Conservation (phyloP, 2,113 vertebrate species). For the Ammodytes marinus region DNA sequence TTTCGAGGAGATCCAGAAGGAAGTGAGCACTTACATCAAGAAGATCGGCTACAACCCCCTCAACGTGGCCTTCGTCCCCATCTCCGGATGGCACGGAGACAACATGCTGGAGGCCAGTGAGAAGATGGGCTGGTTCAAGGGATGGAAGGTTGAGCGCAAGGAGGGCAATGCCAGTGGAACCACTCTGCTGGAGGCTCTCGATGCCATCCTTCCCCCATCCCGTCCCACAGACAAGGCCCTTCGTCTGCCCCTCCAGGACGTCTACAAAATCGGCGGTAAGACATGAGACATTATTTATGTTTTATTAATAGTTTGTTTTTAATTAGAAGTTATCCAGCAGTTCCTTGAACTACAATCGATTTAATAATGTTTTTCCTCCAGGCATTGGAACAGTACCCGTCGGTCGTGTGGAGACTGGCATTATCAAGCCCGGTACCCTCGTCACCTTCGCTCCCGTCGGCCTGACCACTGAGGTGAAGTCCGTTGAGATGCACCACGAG, state of each 20-base stretch:
- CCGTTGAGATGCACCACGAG: slow-evolving; percentile 89
- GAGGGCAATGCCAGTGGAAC: slow-evolving; percentile 78
- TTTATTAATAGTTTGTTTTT: neutral
- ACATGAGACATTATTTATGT: neutral
- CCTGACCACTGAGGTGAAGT: slow-evolving; percentile 88
- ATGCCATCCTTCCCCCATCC: slow-evolving; percentile 81
- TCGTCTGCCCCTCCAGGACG: slow-evolving; percentile 87
- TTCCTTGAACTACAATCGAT: neutral
- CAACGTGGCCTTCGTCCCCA: slow-evolving; percentile 85
- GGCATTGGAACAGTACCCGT: slow-evolving; percentile 88
- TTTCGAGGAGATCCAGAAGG: slow-evolving; percentile 86
- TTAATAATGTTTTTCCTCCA: slow-evolving; percentile 5
- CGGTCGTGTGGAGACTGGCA: slow-evolving; percentile 86
- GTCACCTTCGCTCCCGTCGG: slow-evolving; percentile 85
- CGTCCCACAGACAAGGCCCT: slow-evolving; percentile 85
- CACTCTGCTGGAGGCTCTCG: slow-evolving; percentile 84
- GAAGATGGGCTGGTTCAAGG: slow-evolving; percentile 87
- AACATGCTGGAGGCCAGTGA: slow-evolving; percentile 86
- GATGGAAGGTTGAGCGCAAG: slow-evolving; percentile 87
- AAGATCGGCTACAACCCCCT: slow-evolving; percentile 88
- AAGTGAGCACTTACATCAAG: slow-evolving; percentile 87
- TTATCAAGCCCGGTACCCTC: slow-evolving; percentile 84
- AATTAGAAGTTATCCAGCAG: rapidly evolving
- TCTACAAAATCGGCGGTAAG: slow-evolving; percentile 88
- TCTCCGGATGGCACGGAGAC: slow-evolving; percentile 88